Conservation (phyloP, 1,140 invertebrate species). For the Parapsyche elsis region DNA sequence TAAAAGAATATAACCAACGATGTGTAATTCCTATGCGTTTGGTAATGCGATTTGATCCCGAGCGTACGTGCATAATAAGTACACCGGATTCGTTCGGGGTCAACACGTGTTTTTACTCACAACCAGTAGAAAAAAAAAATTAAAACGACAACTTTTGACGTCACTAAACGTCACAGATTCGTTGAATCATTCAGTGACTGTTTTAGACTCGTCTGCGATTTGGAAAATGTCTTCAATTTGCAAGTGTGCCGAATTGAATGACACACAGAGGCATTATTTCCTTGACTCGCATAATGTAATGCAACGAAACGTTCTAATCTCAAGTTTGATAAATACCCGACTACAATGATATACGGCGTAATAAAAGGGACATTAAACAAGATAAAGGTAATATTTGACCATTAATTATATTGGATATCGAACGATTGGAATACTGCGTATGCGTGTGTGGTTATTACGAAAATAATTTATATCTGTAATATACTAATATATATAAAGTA, state of each 20-base stretch:
- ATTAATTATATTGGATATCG: too few species aligned
- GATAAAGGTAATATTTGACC: neutral
- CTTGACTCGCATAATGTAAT: conserved; percentile 1
- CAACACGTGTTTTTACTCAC: conserved; percentile 16
- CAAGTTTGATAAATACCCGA: neutral
- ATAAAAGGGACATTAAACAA: conserved; percentile 23
- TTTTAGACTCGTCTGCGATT: neutral
- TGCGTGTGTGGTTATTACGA: too few species aligned
- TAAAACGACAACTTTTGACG: too few species aligned
- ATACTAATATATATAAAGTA: too few species aligned
- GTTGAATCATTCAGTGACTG: too few species aligned
- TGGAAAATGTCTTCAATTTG: neutral
- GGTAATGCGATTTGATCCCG: neutral
- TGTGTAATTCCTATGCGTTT: conserved; percentile 3
- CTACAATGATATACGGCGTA: neutral
- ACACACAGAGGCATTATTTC: neutral
- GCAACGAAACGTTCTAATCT: neutral
- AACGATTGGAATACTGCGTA: too few species aligned
- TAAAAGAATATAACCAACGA: conserved; percentile 14
- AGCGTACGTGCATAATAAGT: too few species aligned
- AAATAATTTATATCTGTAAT: too few species aligned
- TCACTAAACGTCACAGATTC: too few species aligned
- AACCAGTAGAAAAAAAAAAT: neutral
- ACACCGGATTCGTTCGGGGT: conserved; percentile 23
- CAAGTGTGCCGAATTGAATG: neutral